Evolutionary conservation across 2,888 invertebrate species (phyloP), one percentile per base, ranked within the genome.

Genomic region (Athrips mouffetella): DNA sequence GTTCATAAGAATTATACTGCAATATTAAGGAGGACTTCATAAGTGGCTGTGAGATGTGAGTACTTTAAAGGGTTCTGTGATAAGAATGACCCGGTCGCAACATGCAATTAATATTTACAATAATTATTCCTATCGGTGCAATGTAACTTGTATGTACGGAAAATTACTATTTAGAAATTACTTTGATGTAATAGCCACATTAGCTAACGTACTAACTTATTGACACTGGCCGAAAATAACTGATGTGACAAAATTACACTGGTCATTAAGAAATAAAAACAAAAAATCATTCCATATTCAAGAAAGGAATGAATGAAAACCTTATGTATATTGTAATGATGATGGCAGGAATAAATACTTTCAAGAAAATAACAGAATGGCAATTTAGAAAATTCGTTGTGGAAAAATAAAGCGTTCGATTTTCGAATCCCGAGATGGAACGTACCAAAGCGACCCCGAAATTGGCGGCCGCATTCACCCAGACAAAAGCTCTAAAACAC

Each of bases 391-490:
- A 37, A 37, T 37, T 18, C 37, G 18, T n/a, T 11, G 20, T 21
- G 37, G 45, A 57, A 62, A 63, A 67, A 70, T 60, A 67, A 66
- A 76, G 62, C 70, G 76, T 79, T 76, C 70, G 76, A 79, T 81
- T 76, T 73, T 68, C 63, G 70, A 79, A 76, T 76, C 77, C 81
- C 76, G 76, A 76, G 80, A 76, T 77, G 73, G 62, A 69, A 65
- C 67, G 73, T 75, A 72, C 76, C 78, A 76, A 80, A 84, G 83
- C 86, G 85, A 85, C 85, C 86, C 85, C 87, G 79, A 87, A 86
- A 87, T 87, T 82, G 83, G 76, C 72, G 76, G 79, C 86, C 82
- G 86, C 86, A 86, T 84, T 88, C 87, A 87, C 81, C 81, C 86
- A 86, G 83, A 87, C 87, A 88, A 86, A 84, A 86, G 85, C 82